Conservation (phyloP, 2,888 invertebrate genomes). For the Synergus japonicus region DNA sequence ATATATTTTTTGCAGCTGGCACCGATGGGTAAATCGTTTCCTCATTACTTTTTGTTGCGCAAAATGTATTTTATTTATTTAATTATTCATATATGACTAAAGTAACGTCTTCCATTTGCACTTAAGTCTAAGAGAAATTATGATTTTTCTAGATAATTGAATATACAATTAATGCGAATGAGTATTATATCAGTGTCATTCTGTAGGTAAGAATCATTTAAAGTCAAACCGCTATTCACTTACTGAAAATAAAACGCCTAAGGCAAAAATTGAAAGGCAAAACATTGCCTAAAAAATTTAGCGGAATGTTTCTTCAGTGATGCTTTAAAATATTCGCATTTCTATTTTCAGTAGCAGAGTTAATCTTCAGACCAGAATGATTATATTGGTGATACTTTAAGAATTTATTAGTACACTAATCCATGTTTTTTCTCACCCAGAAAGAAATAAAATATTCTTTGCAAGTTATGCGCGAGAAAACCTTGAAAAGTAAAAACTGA, state of each 20-base stretch:
- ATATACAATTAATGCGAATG: not conserved
- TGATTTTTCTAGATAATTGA: conserved; percentile 2
- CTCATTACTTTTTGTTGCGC: no score
- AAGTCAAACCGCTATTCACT: not conserved
- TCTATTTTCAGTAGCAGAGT: not conserved
- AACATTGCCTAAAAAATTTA: not conserved
- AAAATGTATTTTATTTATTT: no score
- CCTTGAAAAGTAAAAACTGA: not conserved
- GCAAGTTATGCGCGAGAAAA: not conserved
- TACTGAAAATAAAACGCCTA: not conserved
- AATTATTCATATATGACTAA: no score
- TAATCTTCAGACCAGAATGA: not conserved
- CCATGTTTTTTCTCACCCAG: not conserved
- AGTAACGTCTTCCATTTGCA: no score
- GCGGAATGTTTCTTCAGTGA: conserved; percentile 5
- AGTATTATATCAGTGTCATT: conserved; percentile 24
- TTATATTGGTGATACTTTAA: not conserved
- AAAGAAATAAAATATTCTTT: not conserved
- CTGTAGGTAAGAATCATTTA: not conserved
- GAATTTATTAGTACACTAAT: conserved; percentile 12
- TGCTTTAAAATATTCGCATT: not conserved
- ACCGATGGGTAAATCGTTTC: no score
- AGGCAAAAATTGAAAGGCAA: not conserved
- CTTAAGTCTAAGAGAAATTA: not conserved
- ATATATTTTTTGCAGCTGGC: no score